Conservation (phyloP, 2,113 vertebrate species). For the Malurus melanocephalus region DNA sequence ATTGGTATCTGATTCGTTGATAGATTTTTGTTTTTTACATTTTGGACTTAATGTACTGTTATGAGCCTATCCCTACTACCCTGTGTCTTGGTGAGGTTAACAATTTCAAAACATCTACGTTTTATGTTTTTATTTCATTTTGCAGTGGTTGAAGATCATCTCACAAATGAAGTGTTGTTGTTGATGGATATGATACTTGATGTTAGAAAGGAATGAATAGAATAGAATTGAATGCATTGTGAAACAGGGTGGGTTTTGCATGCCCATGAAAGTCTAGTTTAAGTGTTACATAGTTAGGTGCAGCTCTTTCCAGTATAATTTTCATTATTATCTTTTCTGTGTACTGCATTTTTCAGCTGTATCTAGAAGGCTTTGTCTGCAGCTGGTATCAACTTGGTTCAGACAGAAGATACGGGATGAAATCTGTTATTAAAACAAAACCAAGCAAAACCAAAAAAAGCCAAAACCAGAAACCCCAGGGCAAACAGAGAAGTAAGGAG, state of each 20-base stretch:
- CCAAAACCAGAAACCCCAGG: not conserved
- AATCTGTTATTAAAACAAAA: not conserved
- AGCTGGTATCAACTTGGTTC: not conserved
- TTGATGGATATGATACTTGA: not conserved
- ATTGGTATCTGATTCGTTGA: not conserved
- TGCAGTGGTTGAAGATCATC: not conserved
- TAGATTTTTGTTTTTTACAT: not conserved
- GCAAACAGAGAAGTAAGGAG: not conserved
- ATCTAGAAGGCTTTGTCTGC: not conserved
- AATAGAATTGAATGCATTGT: not conserved
- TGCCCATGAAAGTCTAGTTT: slow-evolving; percentile 4
- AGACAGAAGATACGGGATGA: not conserved
- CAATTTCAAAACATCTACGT: not conserved
- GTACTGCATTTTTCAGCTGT: not conserved
- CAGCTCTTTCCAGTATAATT: slow-evolving; percentile 23
- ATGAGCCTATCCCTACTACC: not conserved
- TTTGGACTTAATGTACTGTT: not conserved
- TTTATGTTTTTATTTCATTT: not conserved
- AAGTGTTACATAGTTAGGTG: not conserved
- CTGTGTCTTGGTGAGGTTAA: not conserved
- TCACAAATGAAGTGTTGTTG: not conserved
- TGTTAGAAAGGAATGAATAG: not conserved
- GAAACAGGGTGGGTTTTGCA: not conserved
- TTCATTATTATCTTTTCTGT: slow-evolving; percentile 5
- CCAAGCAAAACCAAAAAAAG: not conserved